phyloP scores from a whole-genome alignment of 1,140 invertebrate genomes.

The Panonychus citri region DNA sequence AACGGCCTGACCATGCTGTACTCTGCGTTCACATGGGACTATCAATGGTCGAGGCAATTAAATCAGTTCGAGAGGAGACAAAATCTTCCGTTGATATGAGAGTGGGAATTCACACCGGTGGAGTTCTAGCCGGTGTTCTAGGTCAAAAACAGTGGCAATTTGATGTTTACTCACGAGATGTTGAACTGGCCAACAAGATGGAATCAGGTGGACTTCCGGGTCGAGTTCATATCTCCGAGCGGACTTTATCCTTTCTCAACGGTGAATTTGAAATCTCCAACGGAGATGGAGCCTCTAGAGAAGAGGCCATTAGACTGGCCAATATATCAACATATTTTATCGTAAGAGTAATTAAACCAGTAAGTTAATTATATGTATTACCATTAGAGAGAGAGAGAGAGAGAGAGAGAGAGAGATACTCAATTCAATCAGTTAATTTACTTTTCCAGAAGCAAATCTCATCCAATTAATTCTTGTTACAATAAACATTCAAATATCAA shows the following conservation, averaged over 20 bases:
- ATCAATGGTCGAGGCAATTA: slow-evolving; percentile 86
- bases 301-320: slow-evolving; percentile 60
- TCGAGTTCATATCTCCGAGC: slow-evolving; percentile 80
- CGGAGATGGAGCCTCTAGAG: slow-evolving; percentile 61
- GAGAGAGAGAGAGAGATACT: no score
- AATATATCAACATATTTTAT: slow-evolving; percentile 79
- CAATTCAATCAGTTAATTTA: no score
- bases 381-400: no score
- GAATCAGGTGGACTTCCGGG: slow-evolving; percentile 86
- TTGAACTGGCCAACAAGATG: slow-evolving; percentile 95
- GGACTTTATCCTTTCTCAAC: slow-evolving; percentile 64
- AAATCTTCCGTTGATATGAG: slow-evolving; percentile 92
- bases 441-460: no score
- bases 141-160: slow-evolving; percentile 95
- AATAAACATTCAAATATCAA: no score
- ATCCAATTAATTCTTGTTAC: no score
- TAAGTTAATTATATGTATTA: slow-evolving; percentile 17
- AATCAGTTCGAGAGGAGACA: slow-evolving; percentile 81
- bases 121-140: slow-evolving; percentile 78
- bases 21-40: slow-evolving; percentile 82
- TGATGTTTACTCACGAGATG: slow-evolving; percentile 87
- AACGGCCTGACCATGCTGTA: slow-evolving; percentile 71
- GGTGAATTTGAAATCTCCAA: slow-evolving; percentile 55
- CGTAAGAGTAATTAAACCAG: slow-evolving; percentile 52
- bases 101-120: slow-evolving; percentile 78